Evolutionary conservation across 2,797 vertebrate species (phyloP), one percentile per base, ranked within the genome.

Genomic region (Mergus octosetaceus): DNA sequence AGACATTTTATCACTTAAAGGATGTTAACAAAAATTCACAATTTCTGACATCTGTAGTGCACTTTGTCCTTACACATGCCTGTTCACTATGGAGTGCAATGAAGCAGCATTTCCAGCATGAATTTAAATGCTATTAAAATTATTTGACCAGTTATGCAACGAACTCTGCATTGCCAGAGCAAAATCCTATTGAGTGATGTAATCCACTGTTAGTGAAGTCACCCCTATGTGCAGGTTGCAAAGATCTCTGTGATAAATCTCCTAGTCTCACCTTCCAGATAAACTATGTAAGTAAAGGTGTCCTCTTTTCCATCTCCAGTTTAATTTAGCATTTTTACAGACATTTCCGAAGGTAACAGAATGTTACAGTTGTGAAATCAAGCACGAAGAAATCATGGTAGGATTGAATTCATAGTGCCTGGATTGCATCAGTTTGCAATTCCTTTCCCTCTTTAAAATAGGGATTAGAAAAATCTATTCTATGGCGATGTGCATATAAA

Each of bases 21-120:
- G 15, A 38, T n/a, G 38, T 69, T 86, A 90, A 88, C 49, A 75
- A 71, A 92, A 91, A 24, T 47, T 49, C 47, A 27, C 39, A 24
- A 2, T 15, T 85, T 75, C 88, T 92, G 61, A 27, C 78, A 45
- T 68, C 17, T 76, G 47, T 11, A 43, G 64, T 5, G 32, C 22
- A 8, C 24, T n/a, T 51, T 77, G 65, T 85, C 70, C 91, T 84
- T 54, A 81, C 84, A 51, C 20, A 4, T 24, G 64, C 57, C 81
- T 77, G 0, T 79, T 94, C 78, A 30, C 53, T 45, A 5, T 34
- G 84, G 25, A 82, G 30, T 71, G 78, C 7, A 18, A 71, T 89
- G 95, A 83, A 95, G 87, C 86, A 90, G 78, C 77, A 36, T 76
- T 95, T 96, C 82, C 88, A 85, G 83, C 61, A 45, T 51, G 62